phyloP scores from a whole-genome alignment of 2,888 invertebrate genomes.

The Thymelicus sylvestris region DNA sequence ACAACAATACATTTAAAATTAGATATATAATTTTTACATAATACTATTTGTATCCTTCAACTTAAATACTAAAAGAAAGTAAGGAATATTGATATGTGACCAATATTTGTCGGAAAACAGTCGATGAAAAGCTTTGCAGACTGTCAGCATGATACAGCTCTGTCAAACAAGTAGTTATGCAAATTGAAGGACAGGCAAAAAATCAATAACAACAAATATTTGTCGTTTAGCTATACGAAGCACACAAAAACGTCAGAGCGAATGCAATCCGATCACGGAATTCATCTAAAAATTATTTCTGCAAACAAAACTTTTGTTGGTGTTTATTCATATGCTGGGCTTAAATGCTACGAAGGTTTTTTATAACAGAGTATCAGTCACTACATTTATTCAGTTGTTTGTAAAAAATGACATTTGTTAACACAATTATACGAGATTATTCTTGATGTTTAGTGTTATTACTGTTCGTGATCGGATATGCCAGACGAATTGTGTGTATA shows the following conservation, averaged over 20 bases:
- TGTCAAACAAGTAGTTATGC: constrained; percentile 22
- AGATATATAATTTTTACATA: no score
- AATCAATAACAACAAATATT: constrained; percentile 26
- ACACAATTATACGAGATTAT: neutral
- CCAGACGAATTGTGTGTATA: no score
- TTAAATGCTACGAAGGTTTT: neutral
- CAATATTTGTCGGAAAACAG: no score
- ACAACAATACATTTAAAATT: no score
- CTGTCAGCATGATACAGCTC: neutral
- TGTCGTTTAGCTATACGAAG: constrained; percentile 15
- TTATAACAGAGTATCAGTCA: neutral
- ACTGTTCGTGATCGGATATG: no score
- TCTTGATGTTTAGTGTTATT: no score
- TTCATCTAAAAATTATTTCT: constrained; percentile 21
- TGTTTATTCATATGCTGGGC: neutral
- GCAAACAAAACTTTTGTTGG: constrained; percentile 20
- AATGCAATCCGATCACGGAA: constrained; percentile 21
- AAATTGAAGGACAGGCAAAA: constrained; percentile 16
- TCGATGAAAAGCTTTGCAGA: neutral
- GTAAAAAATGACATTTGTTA: neutral
- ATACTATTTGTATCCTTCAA: no score
- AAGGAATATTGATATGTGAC: no score
- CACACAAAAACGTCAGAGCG: constrained; percentile 16
- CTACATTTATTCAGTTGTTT: neutral
- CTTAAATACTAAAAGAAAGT: no score